These are phyloP conservation scores for Petrocephalus schoutedeni DNA, from an alignment of 2,797 vertebrate species.

Conservation along the genomic window DNA sequence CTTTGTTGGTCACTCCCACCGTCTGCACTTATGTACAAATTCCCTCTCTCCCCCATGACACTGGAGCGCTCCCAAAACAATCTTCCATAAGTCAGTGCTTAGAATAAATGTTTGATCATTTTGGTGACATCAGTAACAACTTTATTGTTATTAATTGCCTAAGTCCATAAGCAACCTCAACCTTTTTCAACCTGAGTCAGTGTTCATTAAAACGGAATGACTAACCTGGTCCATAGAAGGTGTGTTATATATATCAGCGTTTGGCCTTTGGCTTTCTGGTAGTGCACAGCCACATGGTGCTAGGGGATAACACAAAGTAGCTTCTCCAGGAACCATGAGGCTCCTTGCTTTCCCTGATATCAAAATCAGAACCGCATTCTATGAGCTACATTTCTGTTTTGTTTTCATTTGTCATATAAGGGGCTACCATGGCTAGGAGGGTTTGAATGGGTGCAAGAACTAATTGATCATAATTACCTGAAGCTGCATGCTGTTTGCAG, in stretches of 20 bases:
- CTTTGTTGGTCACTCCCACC: background rate
- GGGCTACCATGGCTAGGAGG: background rate
- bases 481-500: background rate
- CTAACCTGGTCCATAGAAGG: background rate
- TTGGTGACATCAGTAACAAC: too few relatives aligned
- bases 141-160: too few relatives aligned
- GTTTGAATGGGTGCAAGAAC: background rate
- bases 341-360: background rate
- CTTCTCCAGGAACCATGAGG: background rate
- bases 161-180: too few relatives aligned
- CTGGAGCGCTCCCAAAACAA: background rate
- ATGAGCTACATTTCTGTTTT: background rate
- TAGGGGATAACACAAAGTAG: background rate
- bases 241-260: background rate
- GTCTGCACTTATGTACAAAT: background rate
- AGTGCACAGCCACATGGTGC: background rate
- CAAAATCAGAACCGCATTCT: background rate
- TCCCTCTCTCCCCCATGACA: background rate
- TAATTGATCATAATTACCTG: background rate
- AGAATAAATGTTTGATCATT: background rate
- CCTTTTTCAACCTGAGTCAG: background rate
- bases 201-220: background rate
- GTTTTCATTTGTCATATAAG: background rate
- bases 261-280: background rate
- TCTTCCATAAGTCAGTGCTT: background rate